phyloP scores from a whole-genome alignment of 2,888 invertebrate species.

The Drosophila acutilabella region DNA sequence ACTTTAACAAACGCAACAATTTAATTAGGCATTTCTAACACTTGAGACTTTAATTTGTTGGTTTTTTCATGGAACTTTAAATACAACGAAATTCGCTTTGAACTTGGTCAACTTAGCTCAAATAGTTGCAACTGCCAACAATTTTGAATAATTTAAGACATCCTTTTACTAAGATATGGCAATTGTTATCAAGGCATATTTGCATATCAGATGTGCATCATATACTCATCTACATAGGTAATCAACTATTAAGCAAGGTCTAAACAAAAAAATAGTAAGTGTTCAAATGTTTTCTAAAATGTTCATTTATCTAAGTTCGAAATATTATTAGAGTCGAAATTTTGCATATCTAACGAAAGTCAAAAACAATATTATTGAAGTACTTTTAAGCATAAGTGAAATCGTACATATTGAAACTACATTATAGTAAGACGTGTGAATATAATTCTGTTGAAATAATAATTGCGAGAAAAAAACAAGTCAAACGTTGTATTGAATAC shows the following conservation, averaged over 20 bases:
- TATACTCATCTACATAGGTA: constrained; percentile 6
- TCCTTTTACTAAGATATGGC: constrained; percentile 48
- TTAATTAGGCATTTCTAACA: constrained; percentile 14
- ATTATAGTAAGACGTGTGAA: constrained; percentile 35
- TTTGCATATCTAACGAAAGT: constrained; percentile 53
- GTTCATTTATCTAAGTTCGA: constrained; percentile 41
- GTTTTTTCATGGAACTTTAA: background rate
- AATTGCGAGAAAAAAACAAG: background rate
- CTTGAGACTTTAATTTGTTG: background rate
- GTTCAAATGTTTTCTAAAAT: constrained; percentile 49
- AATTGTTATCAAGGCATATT: constrained; percentile 75
- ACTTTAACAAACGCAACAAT: constrained; percentile 23
- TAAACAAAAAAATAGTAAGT: constrained; percentile 49
- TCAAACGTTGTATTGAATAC: constrained; percentile 39
- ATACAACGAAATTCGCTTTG: constrained; percentile 51
- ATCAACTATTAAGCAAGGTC: constrained; percentile 48
- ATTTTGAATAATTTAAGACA: constrained; percentile 22
- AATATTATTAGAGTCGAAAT: constrained; percentile 36
- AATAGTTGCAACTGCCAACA: constrained; percentile 32
- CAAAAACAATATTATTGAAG: constrained; percentile 27
- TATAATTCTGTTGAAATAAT: constrained; percentile 26
- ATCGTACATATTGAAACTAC: constrained; percentile 33
- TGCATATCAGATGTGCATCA: constrained; percentile 60
- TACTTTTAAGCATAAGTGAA: constrained; percentile 43
- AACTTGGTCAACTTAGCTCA: constrained; percentile 36